Base-by-base conservation (phyloP, 2,113 vertebrate species). In the Vimba vimba region DNA sequence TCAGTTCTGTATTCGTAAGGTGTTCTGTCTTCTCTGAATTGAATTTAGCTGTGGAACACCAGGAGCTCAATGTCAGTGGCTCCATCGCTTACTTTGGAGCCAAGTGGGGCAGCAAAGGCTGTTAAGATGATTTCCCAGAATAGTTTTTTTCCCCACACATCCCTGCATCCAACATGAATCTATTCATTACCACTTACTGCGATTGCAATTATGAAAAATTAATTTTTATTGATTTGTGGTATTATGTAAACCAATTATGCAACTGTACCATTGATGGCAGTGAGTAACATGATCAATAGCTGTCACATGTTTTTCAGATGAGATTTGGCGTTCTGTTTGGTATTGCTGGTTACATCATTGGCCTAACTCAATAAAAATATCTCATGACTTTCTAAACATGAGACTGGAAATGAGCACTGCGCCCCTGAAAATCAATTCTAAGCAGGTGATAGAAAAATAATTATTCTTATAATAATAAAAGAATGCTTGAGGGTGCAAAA, bases 221-320 rank as follows among this genome's bases (percentile, higher is more conserved):
- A 12, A 73, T 83, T 73, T 83, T 9, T 59, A 57, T 73, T 83
- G 66, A 73, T 57, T 43, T 0, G 43, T n/a, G 27, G 81, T n/a
- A 83, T 73, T 83, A 73, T 73, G 47, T 52, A 83, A 73, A 59
- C 21, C 81, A 59, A 59, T 83, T 83, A 83, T 73, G 81, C 50
- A 71, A 73, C 50, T 83, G 66, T 57, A 73, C 12, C 30, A 21
- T 19, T 73, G 82, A 59, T 36, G 52, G 23, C 2, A 1, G 62
- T 68, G 27, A 69, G 62, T 68, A 71, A 73, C 66, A 3, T 39
- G 66, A 59, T 83, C 82, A n/a, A 83, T 83, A 43, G 66, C 50
- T 12, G 50, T 73, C 21, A 0, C 82, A 73, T 73, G 68, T 83
- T 83, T 71, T 71, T 57, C 4, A 25, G 19, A 83, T 73, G 47